A percentile compares a stretch with the other conserved stretches of the same genome.
Evolutionary conservation across 2,888 invertebrate genomes (phyloP).

Genomic region (Sycophila texana): DNA sequence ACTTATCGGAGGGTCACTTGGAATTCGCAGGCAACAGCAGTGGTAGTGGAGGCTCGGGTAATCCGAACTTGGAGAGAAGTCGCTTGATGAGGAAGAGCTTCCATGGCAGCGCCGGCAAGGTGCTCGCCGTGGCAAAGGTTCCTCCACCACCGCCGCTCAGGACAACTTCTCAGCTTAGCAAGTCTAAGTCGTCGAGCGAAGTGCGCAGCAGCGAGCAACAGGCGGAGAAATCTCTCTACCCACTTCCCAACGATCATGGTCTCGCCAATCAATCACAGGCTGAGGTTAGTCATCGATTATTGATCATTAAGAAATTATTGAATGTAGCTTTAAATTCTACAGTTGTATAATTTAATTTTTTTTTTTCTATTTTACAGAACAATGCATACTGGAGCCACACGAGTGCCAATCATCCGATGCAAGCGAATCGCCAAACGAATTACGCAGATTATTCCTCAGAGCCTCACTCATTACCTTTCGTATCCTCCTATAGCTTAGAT

Average conservation of each 20-base stretch:
- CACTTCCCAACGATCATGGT: conserved; percentile 61
- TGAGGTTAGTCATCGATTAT: conserved; percentile 38
- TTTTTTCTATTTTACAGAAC: conserved; percentile 60
- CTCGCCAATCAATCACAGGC: conserved; percentile 68
- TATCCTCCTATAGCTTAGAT: conserved; percentile 78
- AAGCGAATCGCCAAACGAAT: conserved; percentile 59
- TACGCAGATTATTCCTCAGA: conserved; percentile 74
- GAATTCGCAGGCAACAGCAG: conserved; percentile 80
- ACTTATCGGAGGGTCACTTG: conserved; percentile 91
- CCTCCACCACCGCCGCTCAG: conserved; percentile 90
- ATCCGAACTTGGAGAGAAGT: conserved; percentile 90
- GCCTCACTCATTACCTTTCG: conserved; percentile 81
- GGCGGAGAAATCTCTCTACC: conserved; percentile 64
- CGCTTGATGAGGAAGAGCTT: conserved; percentile 93
- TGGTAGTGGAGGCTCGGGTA: conserved; percentile 78
- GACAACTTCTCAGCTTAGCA: conserved; percentile 90
- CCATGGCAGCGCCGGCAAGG: conserved; percentile 89
- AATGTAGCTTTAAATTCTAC: not conserved
- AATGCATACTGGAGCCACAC: conserved; percentile 70
- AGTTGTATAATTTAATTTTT: not conserved
- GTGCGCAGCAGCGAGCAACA: conserved; percentile 72
- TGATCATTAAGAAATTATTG: not conserved
- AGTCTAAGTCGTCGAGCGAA: conserved; percentile 80
- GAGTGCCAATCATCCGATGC: conserved; percentile 61
- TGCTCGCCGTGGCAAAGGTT: conserved; percentile 89